Base-by-base conservation (phyloP, 30 jellyfish, hydroid and myxozoan genomes). In the Pseudorhiza aurosa region DNA sequence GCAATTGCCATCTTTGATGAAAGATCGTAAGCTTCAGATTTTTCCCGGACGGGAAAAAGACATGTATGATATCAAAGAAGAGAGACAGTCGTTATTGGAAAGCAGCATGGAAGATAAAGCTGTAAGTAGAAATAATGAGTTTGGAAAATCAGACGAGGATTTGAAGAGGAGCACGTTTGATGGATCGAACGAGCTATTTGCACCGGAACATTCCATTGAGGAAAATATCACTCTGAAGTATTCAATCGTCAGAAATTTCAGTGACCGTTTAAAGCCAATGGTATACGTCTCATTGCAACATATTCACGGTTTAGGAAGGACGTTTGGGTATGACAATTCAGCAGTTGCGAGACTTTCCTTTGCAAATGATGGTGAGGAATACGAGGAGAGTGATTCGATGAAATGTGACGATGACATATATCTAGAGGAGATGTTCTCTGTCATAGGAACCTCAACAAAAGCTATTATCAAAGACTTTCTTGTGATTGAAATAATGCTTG, bases 401-500 rank as follows among this genome's bases (percentile, higher is more conserved):
- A 36, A 31, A 28, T 57, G 65, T 33, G 60, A 19, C 24, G 79
- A 72, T 58, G 79, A 72, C 60, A 65, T 87, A 12, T 55, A 69
- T 47, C 70, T 74, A 4, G 87, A 87, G 68, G 92, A 87, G 58
- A 68, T 87, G 92, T 87, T 87, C 45, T 72, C 89, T 17, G 79
- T 87, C 2, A 44, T 40, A 30, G 96, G 96, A 7, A 42, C 78
- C 43, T 60, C 88, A 7, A 57, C 81, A 14, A 68, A 75, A 68
- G 81, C 65, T 19, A 68, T 87, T 11, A 36, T 87, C 24, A 68
- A 57, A 29, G 96, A 87, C 69, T 72, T 65, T 3, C 85, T 87
- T 51, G 84, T 77, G 2, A 32, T 87, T 57, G 96, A 87, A 72
- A 65, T 87, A 32, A 56, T 75, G 24, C 44, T 82, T 17, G 74